Evolutionary conservation across 1,140 invertebrate genomes (phyloP), one percentile per base, ranked within the genome.

Genomic region (Copidosoma floridanum): DNA sequence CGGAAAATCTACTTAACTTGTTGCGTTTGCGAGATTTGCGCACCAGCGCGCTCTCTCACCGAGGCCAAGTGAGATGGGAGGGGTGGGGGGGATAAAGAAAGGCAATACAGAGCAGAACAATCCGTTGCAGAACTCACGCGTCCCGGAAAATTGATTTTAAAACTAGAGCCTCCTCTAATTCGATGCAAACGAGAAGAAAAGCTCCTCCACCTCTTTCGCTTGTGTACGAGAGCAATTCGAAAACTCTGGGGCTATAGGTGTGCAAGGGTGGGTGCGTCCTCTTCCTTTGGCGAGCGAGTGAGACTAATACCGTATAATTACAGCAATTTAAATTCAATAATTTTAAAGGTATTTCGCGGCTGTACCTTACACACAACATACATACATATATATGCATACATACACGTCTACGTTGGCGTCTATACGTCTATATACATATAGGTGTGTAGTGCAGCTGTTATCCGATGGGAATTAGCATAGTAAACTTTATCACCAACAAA

Each of bases 401-500:
- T n/a, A 32, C 27, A 23, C 20, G 29, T 32, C 6, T 32, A 32
- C 24, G 24, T 8, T 27, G 23, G 5, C 55, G 55, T 23, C 70
- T 71, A n/a, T n/a, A n/a, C n/a, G n/a, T n/a, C n/a, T n/a, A n/a
- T n/a, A n/a, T n/a, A n/a, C n/a, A n/a, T n/a, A n/a, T n/a, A n/a
- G n/a, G n/a, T n/a, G n/a, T n/a, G n/a, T n/a, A n/a, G n/a, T 70
- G 70, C 78, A 79, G 77, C 76, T 80, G 78, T 78, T 79, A 74
- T 74, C 61, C 68, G 70, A n/a, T n/a, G n/a, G n/a, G n/a, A 80
- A 80, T 80, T 80, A 80, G 76, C 77, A 79, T 80, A 79, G 75
- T 79, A 80, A 80, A 80, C 78, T 80, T 79, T 78, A 80, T 80
- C 77, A 78, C 76, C 77, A 77, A 76, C 78, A 79, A 80, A 80